Evolutionary conservation across 1,140 invertebrate genomes (phyloP).

Genomic region (Hypothenemus hampei): DNA sequence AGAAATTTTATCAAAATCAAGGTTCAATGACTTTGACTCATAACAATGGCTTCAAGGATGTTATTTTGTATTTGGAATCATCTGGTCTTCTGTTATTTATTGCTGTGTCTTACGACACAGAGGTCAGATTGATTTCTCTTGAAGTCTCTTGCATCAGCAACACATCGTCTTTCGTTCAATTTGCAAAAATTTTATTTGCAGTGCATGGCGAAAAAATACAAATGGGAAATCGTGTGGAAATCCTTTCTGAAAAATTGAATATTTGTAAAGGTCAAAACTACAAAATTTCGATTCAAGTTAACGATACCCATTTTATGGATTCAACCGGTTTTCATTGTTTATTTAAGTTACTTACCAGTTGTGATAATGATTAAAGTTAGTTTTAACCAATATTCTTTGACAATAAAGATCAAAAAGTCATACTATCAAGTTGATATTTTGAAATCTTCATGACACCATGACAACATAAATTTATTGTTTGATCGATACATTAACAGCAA

Average conservation of each 20-base stretch:
- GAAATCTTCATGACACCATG: too few relatives aligned
- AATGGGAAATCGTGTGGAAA: not conserved
- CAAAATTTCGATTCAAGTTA: not conserved
- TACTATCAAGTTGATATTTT: too few relatives aligned
- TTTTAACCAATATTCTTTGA: too few relatives aligned
- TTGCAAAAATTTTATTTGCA: not conserved
- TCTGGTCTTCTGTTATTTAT: not conserved
- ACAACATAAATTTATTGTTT: too few relatives aligned
- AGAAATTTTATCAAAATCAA: not conserved
- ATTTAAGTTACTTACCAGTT: not conserved
- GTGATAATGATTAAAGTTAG: too few relatives aligned
- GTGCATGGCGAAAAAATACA: not conserved
- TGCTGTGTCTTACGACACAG: not conserved
- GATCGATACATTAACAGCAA: too few relatives aligned
- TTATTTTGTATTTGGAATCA: not conserved
- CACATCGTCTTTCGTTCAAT: not conserved
- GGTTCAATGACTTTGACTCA: not conserved
- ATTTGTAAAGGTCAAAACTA: not conserved
- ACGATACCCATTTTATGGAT: not conserved
- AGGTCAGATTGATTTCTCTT: not conserved
- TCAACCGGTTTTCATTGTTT: not conserved
- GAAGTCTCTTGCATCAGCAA: not conserved
- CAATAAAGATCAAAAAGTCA: too few relatives aligned
- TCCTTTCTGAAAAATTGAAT: not conserved
- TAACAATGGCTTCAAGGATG: not conserved